phyloP scores from a whole-genome alignment of 2,888 invertebrate genomes.

The Scaptodrosophila latifasciaeformis region DNA sequence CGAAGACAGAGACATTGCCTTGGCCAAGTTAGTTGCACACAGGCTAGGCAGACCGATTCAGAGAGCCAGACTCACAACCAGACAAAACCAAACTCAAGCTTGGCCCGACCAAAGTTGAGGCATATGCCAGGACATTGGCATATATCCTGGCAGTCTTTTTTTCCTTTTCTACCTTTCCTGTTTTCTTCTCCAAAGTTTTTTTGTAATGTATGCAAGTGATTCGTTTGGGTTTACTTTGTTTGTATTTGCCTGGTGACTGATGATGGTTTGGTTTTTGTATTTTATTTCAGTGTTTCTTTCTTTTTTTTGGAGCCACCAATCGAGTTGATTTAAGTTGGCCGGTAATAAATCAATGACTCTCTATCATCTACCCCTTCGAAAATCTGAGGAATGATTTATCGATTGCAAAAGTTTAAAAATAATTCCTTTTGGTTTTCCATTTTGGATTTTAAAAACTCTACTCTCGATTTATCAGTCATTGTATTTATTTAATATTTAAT shows the following conservation, averaged over 20 bases:
- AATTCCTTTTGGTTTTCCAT: no score
- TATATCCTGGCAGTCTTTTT: background rate
- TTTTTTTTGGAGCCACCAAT: slow-evolving; percentile 1
- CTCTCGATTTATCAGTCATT: no score
- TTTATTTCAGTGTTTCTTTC: background rate
- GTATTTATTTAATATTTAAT: no score
- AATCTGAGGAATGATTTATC: slow-evolving; percentile 41
- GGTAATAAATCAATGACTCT: slow-evolving; percentile 46
- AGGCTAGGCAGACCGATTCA: background rate
- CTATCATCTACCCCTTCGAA: no score
- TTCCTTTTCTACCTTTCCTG: no score
- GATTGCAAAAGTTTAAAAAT: background rate
- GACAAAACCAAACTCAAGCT: slow-evolving; percentile 17
- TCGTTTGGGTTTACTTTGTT: slow-evolving; percentile 23
- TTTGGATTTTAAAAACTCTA: no score
- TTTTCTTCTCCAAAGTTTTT: slow-evolving; percentile 5
- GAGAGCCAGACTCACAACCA: slow-evolving; percentile 7
- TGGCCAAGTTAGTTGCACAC: slow-evolving; percentile 26
- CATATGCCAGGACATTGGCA: background rate
- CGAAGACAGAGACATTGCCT: background rate
- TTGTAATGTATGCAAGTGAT: slow-evolving; percentile 11
- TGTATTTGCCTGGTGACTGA: slow-evolving; percentile 55
- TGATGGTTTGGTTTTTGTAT: slow-evolving; percentile 47
- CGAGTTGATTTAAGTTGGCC: slow-evolving; percentile 12
- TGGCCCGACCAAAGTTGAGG: background rate